These are phyloP conservation scores for Hydrozoanthus tunicans DNA, from an alignment of 64 coral and sea anemone species.

Conservation along the genomic window DNA sequence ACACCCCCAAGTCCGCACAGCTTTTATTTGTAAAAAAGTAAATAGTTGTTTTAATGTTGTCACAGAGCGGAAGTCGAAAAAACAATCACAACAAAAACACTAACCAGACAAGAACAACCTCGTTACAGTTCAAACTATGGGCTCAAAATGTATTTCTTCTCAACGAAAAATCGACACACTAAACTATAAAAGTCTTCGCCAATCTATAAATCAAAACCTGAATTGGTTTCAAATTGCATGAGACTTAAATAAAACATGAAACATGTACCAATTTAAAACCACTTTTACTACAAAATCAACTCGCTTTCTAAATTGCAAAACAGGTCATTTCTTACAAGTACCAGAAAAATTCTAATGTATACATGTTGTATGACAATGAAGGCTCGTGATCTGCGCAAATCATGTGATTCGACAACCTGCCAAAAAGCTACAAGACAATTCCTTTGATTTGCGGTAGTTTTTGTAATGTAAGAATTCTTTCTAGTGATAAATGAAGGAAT, in stretches of 20 bases:
- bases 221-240: too few species aligned
- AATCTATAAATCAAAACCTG: too few species aligned
- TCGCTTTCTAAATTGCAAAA: slow-evolving; percentile 3
- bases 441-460: not conserved
- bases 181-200: too few species aligned
- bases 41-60: slow-evolving; percentile 52
- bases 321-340: slow-evolving; percentile 4
- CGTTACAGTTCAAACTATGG: not conserved
- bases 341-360: slow-evolving; percentile 43
- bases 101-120: slow-evolving; percentile 23
- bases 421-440: slow-evolving; percentile 18
- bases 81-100: not conserved
- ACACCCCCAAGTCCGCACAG: slow-evolving; percentile 18
- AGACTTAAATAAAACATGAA: not conserved
- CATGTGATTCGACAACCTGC: slow-evolving; percentile 57
- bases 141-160: not conserved
- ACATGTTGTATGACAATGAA: slow-evolving; percentile 1
- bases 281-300: not conserved
- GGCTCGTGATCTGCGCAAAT: not conserved
- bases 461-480: not conserved
- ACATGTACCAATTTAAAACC: too few species aligned
- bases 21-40: slow-evolving; percentile 40
- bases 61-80: slow-evolving; percentile 34
- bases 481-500: not conserved
- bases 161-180: too few species aligned